phyloP scores from a whole-genome alignment of 2,888 invertebrate genomes.

The Pantelozetes paolii region DNA sequence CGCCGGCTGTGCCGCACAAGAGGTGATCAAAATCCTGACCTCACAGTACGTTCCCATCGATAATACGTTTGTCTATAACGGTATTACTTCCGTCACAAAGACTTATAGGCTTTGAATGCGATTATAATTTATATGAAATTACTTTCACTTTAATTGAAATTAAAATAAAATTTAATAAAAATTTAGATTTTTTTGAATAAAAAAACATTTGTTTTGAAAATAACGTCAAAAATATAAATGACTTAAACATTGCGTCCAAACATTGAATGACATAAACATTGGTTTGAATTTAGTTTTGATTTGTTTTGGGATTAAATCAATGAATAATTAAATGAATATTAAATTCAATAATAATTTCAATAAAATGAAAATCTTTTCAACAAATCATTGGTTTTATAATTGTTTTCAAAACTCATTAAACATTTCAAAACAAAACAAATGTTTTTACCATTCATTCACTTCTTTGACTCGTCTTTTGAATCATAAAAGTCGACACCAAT shows the following conservation, averaged over 20 bases:
- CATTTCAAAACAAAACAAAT: neutral
- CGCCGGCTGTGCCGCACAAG: constrained; percentile 90
- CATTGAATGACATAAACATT: too few species aligned
- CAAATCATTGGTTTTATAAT: neutral
- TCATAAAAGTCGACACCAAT: neutral
- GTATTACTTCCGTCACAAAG: constrained; percentile 76
- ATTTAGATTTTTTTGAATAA: too few species aligned
- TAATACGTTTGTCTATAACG: constrained; percentile 93
- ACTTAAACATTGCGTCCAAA: too few species aligned
- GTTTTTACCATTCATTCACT: neutral
- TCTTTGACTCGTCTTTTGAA: neutral
- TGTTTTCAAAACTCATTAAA: neutral
- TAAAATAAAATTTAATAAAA: too few species aligned
- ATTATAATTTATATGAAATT: too few species aligned
- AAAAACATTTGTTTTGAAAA: too few species aligned
- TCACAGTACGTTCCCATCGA: constrained; percentile 93
- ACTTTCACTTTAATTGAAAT: too few species aligned
- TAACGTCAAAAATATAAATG: too few species aligned
- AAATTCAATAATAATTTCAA: neutral
- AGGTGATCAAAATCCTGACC: constrained; percentile 89
- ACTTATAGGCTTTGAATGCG: constrained; percentile 71
- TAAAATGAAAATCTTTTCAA: neutral
- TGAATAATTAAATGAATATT: too few species aligned
- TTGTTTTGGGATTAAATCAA: too few species aligned
- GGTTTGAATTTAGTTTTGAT: too few species aligned